Evolutionary conservation across 2,888 invertebrate genomes (phyloP).

Genomic region (Patella caerulea): DNA sequence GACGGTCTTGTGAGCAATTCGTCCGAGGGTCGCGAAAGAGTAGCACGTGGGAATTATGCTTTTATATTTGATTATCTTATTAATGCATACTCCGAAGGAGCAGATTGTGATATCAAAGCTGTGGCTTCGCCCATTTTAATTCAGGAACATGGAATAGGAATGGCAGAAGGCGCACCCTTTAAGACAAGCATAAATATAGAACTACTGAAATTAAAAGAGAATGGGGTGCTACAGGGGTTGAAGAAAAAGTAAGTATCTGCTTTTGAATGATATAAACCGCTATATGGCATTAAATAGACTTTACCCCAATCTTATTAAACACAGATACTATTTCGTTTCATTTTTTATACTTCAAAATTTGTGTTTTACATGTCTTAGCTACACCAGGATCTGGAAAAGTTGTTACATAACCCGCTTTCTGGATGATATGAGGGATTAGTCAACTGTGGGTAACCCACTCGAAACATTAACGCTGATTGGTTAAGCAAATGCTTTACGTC

Average conservation of each 20-base stretch:
- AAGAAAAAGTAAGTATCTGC: conserved; percentile 49
- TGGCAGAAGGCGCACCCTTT: conserved; percentile 41
- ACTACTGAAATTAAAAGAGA: conserved; percentile 55
- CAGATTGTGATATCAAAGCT: conserved; percentile 51
- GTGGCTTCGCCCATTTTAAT: conserved; percentile 55
- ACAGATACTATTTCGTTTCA: no score
- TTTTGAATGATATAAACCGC: no score
- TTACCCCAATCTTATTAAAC: no score
- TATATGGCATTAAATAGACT: neutral
- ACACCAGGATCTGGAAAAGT: no score
- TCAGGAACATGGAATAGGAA: conserved; percentile 63
- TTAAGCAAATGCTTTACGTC: no score
- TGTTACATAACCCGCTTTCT: no score
- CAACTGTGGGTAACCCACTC: no score
- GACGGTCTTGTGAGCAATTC: conserved; percentile 26
- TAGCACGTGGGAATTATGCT: conserved; percentile 36
- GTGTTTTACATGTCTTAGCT: no score
- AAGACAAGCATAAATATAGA: conserved; percentile 56
- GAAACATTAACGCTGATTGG: no score
- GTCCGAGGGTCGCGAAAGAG: conserved; percentile 20
- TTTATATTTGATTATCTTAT: conserved; percentile 63
- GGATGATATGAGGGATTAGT: no score
- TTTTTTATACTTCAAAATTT: no score
- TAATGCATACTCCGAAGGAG: conserved; percentile 54
- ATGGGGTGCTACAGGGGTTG: conserved; percentile 46